Evolutionary conservation across 2,113 vertebrate species (phyloP), one percentile per base, ranked within the genome.

Genomic region (Oxyura jamaicensis): DNA sequence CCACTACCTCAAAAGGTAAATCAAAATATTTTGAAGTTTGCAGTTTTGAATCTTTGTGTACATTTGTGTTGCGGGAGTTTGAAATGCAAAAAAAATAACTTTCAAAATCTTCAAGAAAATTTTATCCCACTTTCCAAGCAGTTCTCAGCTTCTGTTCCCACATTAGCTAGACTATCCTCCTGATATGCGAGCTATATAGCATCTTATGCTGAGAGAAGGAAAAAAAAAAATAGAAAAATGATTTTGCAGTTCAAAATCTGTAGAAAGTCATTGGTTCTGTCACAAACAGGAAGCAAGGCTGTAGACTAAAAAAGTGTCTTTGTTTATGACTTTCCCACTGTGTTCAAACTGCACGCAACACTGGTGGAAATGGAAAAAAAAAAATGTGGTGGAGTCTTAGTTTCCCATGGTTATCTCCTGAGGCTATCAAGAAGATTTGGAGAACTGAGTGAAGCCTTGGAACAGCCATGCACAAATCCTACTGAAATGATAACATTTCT

Each of bases 11-110:
- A 1, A 87, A 65, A 90, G 10, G n/a, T 26, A 29, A 73, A 67
- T 71, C 25, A 80, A 91, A 95, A 48, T 3, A 50, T 87, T 92
- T 80, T 95, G 36, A 83, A 90, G 78, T 87, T 80, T 87, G 20
- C 15, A 62, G 36, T 80, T 80, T 55, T 28, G 20, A 83, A 10
- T 72, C 21, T 67, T 75, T 68, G 29, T 68, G 42, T 74, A 13
- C 41, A 46, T 93, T 93, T 91, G 8, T 80, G 55, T 74, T 74
- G 10, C 67, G 76, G 28, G 90, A 79, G 17, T 86, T 80, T 90
- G 55, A 94, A 92, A 85, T 41, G 10, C 15, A 73, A 76, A 48
- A 84, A 13, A 26, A 4, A 0, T n/a, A 65, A 76, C 62, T n/a
- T 22, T 42, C 29, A 69, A 46, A 36, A 76, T 86, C 29, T 79